Conservation (phyloP, 2,888 invertebrate species). For the Metallyticus violacea region DNA sequence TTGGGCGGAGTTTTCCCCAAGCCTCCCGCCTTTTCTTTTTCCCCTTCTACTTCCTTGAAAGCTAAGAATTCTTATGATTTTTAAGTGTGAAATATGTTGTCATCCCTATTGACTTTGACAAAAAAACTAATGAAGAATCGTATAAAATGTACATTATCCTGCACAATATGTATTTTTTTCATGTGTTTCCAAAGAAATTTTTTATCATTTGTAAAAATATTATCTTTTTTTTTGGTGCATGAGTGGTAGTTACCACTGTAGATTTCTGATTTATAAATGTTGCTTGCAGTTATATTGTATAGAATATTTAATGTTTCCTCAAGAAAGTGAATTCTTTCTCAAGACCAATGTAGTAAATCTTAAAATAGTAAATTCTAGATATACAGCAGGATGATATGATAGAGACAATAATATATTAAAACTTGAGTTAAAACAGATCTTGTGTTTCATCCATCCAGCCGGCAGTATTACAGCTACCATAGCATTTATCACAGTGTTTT, state of each 20-base stretch:
- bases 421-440: neutral
- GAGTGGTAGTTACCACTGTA: neutral
- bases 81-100: neutral
- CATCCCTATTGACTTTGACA: too few species aligned
- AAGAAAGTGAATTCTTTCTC: neutral
- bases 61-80: neutral
- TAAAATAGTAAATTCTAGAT: neutral
- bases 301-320: neutral
- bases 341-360: neutral
- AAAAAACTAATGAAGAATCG: neutral
- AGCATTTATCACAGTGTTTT: neutral
- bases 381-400: neutral
- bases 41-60: neutral
- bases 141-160: neutral
- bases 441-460: neutral
- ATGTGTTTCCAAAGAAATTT: neutral
- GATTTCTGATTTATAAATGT: neutral
- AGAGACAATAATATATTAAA: constrained; percentile 12
- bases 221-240: neutral
- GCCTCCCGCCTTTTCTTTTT: too few species aligned
- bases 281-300: neutral
- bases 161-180: neutral
- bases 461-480: constrained; percentile 4
- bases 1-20: neutral
- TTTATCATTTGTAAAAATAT: neutral